Evolutionary conservation across 2,888 invertebrate species (phyloP), one percentile per base, ranked within the genome.

Genomic region (Mythimna vitellina): DNA sequence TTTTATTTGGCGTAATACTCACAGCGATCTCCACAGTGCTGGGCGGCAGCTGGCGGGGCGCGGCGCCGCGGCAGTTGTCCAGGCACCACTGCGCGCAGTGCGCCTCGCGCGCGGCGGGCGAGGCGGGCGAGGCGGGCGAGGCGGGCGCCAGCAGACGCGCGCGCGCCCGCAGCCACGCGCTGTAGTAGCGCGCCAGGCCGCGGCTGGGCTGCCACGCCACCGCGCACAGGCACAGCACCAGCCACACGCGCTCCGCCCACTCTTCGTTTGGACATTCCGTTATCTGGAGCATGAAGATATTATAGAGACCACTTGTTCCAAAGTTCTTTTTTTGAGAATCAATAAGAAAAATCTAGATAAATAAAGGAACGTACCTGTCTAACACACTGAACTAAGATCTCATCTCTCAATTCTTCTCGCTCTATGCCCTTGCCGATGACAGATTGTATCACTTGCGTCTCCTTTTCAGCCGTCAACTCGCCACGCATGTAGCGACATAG

Each of bases 31-130:
- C 99, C 5, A 99, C 98, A 53, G 98, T 98, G 53, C 99, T 99
- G 0, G 99, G 99, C 56, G 99, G 98, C 92, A 98, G 97, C 83
- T 98, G 97, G 56, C 99, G 93, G 2, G 98, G 98, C 92, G 98
- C 98, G 7, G 98, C 98, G 80, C 98, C 98, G 82, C 98, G 97
- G 87, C 99, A 98, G 95, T 99, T 99, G 90, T 99, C 99, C 68
- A 99, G 96, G 91, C 99, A 99, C 98, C 99, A 99, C 92, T 99
- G 98, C 14, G 99, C 99, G 90, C 99, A 99, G 92, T 99, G 99
- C n/a, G 94, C 93, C 61, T 94, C 91, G 42, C 96, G 88, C 0
- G 92, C 90, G n/a, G 89, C 80, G 17, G 88, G 69, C 0, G 78
- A n/a, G 0, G 92, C 90, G 53, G 90, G 82, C 17, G 87, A 61